These are phyloP conservation scores for Cephus nigrinus DNA, from an alignment of 2,888 invertebrate genomes.

Conservation along the genomic window DNA sequence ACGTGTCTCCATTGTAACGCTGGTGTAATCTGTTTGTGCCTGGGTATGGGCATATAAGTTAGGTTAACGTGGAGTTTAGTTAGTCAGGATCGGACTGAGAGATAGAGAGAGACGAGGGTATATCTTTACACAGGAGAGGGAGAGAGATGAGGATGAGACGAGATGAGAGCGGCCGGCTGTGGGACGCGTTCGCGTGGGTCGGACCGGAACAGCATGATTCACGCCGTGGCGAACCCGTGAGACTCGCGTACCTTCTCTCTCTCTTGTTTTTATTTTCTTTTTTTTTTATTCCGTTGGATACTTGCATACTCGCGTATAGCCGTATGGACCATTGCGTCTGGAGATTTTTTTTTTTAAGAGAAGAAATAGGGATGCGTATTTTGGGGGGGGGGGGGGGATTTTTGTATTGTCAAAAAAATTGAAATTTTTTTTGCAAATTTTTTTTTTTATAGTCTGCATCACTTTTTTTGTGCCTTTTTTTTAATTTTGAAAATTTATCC, in stretches of 20 bases:
- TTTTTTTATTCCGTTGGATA: no score
- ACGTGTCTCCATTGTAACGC: background rate
- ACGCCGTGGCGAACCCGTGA: slow-evolving; percentile 51
- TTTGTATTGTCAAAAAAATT: no score
- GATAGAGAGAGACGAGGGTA: background rate
- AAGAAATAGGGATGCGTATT: no score
- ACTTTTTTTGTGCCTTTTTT: no score
- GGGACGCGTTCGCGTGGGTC: slow-evolving; percentile 58
- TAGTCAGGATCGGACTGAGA: background rate
- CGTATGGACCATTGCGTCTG: no score
- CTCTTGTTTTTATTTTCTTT: background rate
- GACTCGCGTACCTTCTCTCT: slow-evolving; percentile 35
- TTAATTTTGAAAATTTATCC: no score
- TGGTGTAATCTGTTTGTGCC: slow-evolving; percentile 4
- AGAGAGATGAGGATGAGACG: background rate
- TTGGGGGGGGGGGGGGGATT: no score
- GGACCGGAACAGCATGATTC: slow-evolving; percentile 66
- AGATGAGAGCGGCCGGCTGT: slow-evolving; percentile 23
- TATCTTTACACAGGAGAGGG: background rate
- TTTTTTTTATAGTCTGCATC: no score
- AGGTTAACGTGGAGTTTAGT: slow-evolving; percentile 1
- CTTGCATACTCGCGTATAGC: no score
- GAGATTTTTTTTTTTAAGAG: no score
- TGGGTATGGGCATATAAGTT: slow-evolving; percentile 1
- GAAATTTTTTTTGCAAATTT: no score